A percentile compares a stretch with the other conserved stretches of the same genome.
These are phyloP conservation scores for Hozukius guyotensis DNA, from an alignment of 2,797 vertebrate genomes.

Conservation along the genomic window DNA sequence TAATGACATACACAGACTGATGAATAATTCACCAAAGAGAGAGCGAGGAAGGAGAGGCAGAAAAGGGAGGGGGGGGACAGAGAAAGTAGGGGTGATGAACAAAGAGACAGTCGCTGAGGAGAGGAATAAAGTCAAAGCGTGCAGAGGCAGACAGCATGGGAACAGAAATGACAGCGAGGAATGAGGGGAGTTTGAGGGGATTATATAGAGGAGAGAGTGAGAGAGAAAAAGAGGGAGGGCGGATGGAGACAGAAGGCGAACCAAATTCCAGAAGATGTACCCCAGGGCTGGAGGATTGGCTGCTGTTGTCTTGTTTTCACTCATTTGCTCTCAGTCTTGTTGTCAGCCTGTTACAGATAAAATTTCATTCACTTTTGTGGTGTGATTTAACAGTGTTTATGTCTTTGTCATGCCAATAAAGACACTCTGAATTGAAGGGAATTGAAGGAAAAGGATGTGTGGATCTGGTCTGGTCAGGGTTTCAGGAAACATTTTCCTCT, in stretches of 20 bases:
- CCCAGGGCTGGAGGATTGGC: slow-evolving; percentile 46
- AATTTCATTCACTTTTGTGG: slow-evolving; percentile 30
- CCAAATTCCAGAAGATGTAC: slow-evolving; percentile 46
- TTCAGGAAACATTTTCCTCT: slow-evolving; percentile 1
- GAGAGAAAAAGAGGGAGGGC: not conserved
- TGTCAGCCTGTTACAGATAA: slow-evolving; percentile 44
- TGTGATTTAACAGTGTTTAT: slow-evolving; percentile 31
- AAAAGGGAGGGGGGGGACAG: not conserved
- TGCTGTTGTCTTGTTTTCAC: slow-evolving; percentile 48
- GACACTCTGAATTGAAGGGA: slow-evolving; percentile 1
- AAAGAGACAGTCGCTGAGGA: slow-evolving; percentile 51
- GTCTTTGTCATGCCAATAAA: slow-evolving; percentile 40
- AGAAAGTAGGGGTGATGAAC: slow-evolving; percentile 39
- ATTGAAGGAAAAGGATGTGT: slow-evolving; percentile 4
- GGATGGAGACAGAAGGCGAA: slow-evolving; percentile 27
- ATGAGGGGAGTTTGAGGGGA: slow-evolving; percentile 48
- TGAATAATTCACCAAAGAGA: slow-evolving; percentile 84
- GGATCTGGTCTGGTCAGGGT: not conserved
- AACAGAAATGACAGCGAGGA: slow-evolving; percentile 50
- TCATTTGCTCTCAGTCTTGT: slow-evolving; percentile 38
- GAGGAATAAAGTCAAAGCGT: slow-evolving; percentile 32
- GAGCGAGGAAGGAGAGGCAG: slow-evolving; percentile 21
- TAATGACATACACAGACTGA: slow-evolving; percentile 84
- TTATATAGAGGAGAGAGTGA: slow-evolving; percentile 35
- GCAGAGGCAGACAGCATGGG: slow-evolving; percentile 44